A percentile compares a stretch with the other conserved stretches of the same genome.
These are phyloP conservation scores for Pachyrhynchus sulphureomaculatus DNA, from an alignment of 1,140 invertebrate genomes.

Conservation along the genomic window DNA sequence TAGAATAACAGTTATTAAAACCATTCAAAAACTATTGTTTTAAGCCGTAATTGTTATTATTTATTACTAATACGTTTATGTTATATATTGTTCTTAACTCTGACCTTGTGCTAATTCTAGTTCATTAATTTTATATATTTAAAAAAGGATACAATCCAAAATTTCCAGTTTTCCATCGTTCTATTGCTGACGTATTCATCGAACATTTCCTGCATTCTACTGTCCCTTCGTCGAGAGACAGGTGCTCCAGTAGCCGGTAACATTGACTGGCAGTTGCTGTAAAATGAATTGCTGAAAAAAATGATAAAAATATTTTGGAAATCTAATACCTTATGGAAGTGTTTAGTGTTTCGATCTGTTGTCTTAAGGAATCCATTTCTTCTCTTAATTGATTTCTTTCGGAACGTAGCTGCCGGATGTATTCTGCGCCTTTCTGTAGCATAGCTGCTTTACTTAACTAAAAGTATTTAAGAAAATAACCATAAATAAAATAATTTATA, in stretches of 20 bases:
- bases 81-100: too few species aligned
- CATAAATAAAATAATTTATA: neutral
- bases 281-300: constrained; percentile 44
- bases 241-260: constrained; percentile 94
- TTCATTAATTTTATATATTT: too few species aligned
- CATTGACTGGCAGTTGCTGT: constrained; percentile 88
- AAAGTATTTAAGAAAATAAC: constrained; percentile 35
- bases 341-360: constrained; percentile 89
- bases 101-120: too few species aligned
- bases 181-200: constrained; percentile 84
- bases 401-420: constrained; percentile 84
- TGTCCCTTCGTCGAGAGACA: constrained; percentile 84
- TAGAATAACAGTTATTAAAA: too few species aligned
- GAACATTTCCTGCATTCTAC: constrained; percentile 93
- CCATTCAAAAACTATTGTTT: too few species aligned
- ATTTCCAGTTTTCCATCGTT: constrained; percentile 94
- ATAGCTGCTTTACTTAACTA: constrained; percentile 92
- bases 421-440: constrained; percentile 95
- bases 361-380: constrained; percentile 82
- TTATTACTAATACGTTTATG: too few species aligned
- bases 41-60: too few species aligned
- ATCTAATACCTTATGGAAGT: constrained; percentile 76
- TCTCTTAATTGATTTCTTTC: constrained; percentile 86
- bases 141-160: constrained; percentile 91
- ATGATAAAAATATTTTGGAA: neutral